Base-by-base conservation (phyloP, 1,140 invertebrate species). In the Nylanderia fulva region DNA sequence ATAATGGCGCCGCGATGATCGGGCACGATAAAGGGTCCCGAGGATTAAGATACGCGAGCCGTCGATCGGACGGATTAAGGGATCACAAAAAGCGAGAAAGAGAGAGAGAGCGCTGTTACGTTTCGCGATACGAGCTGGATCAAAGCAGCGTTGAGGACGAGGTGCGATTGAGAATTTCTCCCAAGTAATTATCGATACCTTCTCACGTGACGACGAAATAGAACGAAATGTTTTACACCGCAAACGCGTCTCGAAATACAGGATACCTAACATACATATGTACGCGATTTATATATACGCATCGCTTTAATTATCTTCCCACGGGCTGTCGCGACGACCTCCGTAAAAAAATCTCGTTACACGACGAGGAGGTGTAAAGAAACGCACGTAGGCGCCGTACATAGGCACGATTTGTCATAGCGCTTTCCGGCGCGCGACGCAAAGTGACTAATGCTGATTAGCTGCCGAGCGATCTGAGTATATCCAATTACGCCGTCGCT, bases 381-480 rank as follows among this genome's bases (percentile, higher is more conserved):
- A 68, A 85, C 56, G 84, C 71, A 52, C 33, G 85, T 71, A 60
- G 48, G 33, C 72, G 64, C 77, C 77, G 77, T 27, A 48, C 45
- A 48, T 48, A 66, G 48, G 52, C 48, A n/a, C 85, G 75, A 89
- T 90, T 82, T 84, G 85, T 89, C 85, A 63, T 60, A 56, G 76
- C 24, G 13, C 33, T 45, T 86, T 72, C 45, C 66, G 58, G 45
- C 48, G 60, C 39, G 48, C 69, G 75, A 74, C 74, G 74, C 85
- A 85, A 89, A 87, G 82, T 89, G 85, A 90, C 85, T 87, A 89
- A 90, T 89, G 88, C 88, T 85, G 88, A 90, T 90, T 89, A 89
- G 85, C 85, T 87, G 79, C 88, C 88, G 88, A 89, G 88, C 88
- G 85, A 90, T 90, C 80, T 58, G 75, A 82, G 85, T 89, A 90